Evolutionary conservation across 2,113 vertebrate species (phyloP).

Genomic region (Hippolais icterina): DNA sequence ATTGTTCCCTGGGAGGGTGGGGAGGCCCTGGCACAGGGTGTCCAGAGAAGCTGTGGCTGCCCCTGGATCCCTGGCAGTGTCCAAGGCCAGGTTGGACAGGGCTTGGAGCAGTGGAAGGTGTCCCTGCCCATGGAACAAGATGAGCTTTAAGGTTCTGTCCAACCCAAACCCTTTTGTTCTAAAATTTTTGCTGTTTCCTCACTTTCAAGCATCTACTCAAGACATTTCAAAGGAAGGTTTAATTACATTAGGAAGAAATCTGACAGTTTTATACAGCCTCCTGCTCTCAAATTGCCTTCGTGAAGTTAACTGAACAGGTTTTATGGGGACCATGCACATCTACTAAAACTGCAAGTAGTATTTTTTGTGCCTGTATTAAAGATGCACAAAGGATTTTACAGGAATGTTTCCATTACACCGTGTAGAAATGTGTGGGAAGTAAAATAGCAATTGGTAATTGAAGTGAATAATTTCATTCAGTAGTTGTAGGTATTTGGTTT

Average conservation of each 20-base stretch:
- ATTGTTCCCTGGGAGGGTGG: not conserved
- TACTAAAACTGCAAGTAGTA: not conserved
- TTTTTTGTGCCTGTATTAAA: not conserved
- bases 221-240: not conserved
- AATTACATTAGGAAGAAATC: not conserved
- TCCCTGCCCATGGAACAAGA: not conserved
- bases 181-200: not conserved
- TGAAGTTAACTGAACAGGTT: not conserved
- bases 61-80: not conserved
- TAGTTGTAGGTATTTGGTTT: not conserved
- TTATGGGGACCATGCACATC: not conserved
- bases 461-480: not conserved
- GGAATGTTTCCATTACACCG: not conserved
- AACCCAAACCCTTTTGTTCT: not conserved
- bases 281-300: not conserved
- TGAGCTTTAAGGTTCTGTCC: not conserved
- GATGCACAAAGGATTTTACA: not conserved
- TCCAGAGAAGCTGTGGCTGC: not conserved
- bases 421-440: not conserved
- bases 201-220: not conserved
- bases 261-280: not conserved
- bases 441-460: not conserved
- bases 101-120: not conserved
- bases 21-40: not conserved
- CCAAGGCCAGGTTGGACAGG: not conserved